These are phyloP conservation scores for Clarias magur DNA, from an alignment of 2,113 vertebrate genomes.

Conservation along the genomic window DNA sequence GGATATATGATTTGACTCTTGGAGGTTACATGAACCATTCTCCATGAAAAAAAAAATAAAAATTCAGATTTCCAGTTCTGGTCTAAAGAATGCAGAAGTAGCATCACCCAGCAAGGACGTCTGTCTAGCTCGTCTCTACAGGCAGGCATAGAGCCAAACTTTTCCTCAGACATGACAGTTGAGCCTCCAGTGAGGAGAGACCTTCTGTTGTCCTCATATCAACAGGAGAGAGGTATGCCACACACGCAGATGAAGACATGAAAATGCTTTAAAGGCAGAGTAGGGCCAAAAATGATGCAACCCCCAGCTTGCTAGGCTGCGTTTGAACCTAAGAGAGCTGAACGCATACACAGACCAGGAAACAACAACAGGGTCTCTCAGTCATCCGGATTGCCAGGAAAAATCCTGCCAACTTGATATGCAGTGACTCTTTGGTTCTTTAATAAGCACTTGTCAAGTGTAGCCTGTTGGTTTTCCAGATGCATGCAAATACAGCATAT, in stretches of 20 bases:
- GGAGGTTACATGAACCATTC: conserved; percentile 47
- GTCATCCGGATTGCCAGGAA: not conserved
- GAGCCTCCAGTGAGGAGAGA: conserved; percentile 60
- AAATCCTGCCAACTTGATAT: conserved; percentile 1
- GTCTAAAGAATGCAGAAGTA: conserved; percentile 42
- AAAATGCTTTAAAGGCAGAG: conserved; percentile 48
- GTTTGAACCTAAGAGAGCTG: conserved; percentile 21
- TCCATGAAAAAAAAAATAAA: conserved; percentile 17
- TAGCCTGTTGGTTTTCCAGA: not conserved
- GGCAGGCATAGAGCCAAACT: conserved; percentile 61
- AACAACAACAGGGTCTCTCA: conserved; percentile 12
- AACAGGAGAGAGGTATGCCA: conserved; percentile 56
- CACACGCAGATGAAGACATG: conserved; percentile 53
- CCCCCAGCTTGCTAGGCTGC: conserved; percentile 33
- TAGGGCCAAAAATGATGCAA: conserved; percentile 26
- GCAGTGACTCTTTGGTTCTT: not conserved
- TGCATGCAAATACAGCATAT: conserved; percentile 16
- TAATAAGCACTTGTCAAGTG: not conserved
- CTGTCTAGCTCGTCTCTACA: conserved; percentile 58
- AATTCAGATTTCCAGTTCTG: conserved; percentile 43
- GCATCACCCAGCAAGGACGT: conserved; percentile 37
- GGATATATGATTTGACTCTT: conserved; percentile 59
- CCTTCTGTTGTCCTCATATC: conserved; percentile 62
- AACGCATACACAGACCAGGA: conserved; percentile 25
- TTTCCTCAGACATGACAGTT: conserved; percentile 64